phyloP scores from a whole-genome alignment of 2,113 vertebrate genomes.

The Tachycineta bicolor region DNA sequence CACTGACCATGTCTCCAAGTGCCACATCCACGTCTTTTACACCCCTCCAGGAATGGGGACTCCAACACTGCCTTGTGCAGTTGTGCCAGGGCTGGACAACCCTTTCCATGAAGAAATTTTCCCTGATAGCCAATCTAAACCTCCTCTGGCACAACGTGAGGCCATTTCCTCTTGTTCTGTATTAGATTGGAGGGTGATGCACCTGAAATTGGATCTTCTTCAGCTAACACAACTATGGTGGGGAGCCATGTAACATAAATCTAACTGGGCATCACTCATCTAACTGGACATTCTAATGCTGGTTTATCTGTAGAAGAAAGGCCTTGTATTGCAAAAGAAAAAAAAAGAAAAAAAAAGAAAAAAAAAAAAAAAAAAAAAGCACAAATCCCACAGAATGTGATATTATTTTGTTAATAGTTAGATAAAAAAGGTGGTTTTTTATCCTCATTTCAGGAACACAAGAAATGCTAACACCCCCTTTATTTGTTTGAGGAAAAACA shows the following conservation, averaged over 20 bases:
- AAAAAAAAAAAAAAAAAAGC: not conserved
- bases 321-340: not conserved
- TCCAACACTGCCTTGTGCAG: not conserved
- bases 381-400: not conserved
- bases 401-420: not conserved
- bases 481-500: not conserved
- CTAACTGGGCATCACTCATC: not conserved
- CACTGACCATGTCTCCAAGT: no score
- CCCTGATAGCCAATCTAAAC: not conserved
- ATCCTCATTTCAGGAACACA: not conserved
- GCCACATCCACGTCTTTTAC: accelerated
- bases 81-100: not conserved
- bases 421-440: not conserved
- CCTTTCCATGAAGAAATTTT: not conserved
- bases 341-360: not conserved
- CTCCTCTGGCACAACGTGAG: accelerated
- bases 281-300: not conserved
- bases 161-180: not conserved
- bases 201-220: not conserved
- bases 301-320: not conserved
- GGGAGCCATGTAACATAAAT: not conserved
- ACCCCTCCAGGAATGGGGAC: not conserved
- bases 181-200: not conserved
- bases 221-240: not conserved
- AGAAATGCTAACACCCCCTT: not conserved